A percentile compares a stretch with the other conserved stretches of the same genome.
These are phyloP conservation scores for Sphaerophoria taeniata DNA, from an alignment of 2,888 invertebrate genomes.

Conservation along the genomic window DNA sequence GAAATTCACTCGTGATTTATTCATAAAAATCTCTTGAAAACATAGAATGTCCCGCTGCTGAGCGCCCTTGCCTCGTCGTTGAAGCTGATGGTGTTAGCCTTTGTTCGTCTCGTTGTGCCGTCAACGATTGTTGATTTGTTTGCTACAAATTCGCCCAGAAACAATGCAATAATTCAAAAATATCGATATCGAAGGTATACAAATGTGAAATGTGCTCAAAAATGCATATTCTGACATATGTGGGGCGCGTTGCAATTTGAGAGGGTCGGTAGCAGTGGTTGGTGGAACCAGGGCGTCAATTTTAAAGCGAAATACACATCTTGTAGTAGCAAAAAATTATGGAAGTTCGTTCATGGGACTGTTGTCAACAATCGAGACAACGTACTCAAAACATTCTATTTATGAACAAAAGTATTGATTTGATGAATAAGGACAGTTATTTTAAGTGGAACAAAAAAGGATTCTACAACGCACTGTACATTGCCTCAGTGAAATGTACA, in stretches of 20 bases:
- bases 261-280: neutral
- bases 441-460: no score
- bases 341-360: no score
- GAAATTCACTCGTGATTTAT: constrained; percentile 57
- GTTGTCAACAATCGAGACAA: no score
- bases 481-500: no score
- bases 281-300: neutral
- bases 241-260: neutral
- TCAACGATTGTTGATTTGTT: constrained; percentile 54
- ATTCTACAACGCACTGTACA: no score
- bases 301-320: no score
- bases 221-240: constrained; percentile 39
- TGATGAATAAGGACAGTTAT: no score
- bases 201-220: constrained; percentile 44
- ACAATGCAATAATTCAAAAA: constrained; percentile 66
- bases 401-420: no score
- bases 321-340: no score
- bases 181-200: constrained; percentile 45
- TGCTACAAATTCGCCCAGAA: constrained; percentile 64
- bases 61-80: no score
- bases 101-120: neutral
- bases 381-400: no score
- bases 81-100: no score
- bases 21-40: constrained; percentile 39
- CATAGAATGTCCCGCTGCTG: constrained; percentile 2